These are phyloP conservation scores for Delia radicum DNA, from an alignment of 1,140 invertebrate species.

Conservation along the genomic window DNA sequence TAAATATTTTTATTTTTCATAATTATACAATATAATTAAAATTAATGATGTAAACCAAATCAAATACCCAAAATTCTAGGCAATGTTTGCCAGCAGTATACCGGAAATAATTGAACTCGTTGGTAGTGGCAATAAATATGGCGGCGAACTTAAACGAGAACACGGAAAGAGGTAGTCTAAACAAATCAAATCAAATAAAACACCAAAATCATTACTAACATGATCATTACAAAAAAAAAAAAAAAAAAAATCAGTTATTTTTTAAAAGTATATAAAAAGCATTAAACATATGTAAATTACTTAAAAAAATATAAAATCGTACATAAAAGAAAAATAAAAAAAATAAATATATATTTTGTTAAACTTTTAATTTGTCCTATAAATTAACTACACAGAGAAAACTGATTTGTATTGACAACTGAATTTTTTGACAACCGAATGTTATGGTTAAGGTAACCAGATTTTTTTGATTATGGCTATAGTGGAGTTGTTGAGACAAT, in stretches of 20 bases:
- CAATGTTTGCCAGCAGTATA: slow-evolving; percentile 97
- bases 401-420: too few relatives aligned
- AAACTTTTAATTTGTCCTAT: too few relatives aligned
- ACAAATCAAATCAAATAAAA: slow-evolving; percentile 37
- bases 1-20: not conserved
- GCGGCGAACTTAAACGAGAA: slow-evolving; percentile 95
- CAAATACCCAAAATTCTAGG: slow-evolving; percentile 68
- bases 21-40: not conserved
- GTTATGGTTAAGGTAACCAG: too few relatives aligned
- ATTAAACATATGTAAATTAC: slow-evolving; percentile 20
- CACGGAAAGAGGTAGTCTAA: slow-evolving; percentile 91
- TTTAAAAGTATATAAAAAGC: not conserved
- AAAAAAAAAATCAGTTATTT: not conserved
- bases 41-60: not conserved
- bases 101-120: slow-evolving; percentile 98
- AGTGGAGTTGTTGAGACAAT: too few relatives aligned
- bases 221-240: not conserved
- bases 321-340: not conserved
- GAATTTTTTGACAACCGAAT: too few relatives aligned
- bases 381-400: too few relatives aligned
- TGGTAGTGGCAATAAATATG: slow-evolving; percentile 96
- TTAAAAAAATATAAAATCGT: not conserved
- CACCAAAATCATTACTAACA: slow-evolving; percentile 12
- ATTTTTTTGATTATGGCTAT: too few relatives aligned
- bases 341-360: too few relatives aligned